phyloP scores from a whole-genome alignment of 2,113 vertebrate species.

The Cyanoramphus novaezelandiae region DNA sequence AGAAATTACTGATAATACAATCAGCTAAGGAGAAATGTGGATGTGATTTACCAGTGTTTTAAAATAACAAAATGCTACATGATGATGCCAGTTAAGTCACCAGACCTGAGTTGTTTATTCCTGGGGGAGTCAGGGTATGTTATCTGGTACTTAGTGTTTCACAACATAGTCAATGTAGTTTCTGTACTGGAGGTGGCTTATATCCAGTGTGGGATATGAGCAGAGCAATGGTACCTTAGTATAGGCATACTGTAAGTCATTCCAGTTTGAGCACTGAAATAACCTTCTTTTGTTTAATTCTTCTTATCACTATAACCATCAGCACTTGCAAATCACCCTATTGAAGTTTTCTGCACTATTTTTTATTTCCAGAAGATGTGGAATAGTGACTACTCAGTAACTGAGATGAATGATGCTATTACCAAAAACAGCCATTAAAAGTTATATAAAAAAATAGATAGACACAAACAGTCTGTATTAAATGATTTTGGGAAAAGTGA shows the following conservation, averaged over 20 bases:
- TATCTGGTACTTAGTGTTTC: background rate
- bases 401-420: background rate
- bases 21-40: background rate
- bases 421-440: background rate
- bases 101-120: background rate
- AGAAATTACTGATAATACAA: background rate
- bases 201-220: background rate
- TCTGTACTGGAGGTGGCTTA: background rate
- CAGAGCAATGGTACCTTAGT: background rate
- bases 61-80: background rate
- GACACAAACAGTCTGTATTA: background rate
- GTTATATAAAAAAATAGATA: background rate
- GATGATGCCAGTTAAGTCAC: background rate
- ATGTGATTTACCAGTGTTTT: background rate
- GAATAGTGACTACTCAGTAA: background rate
- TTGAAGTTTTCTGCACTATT: background rate
- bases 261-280: background rate
- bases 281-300: background rate
- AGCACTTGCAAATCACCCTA: background rate
- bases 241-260: background rate
- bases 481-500: background rate
- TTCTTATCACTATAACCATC: background rate
- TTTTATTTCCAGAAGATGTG: background rate
- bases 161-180: background rate
- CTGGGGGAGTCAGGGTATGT: background rate